A percentile compares a stretch with the other conserved stretches of the same genome.
phyloP scores from a whole-genome alignment of 37 sponge, comb jelly and placozoan genomes.

The Hexactinellida sp. region DNA sequence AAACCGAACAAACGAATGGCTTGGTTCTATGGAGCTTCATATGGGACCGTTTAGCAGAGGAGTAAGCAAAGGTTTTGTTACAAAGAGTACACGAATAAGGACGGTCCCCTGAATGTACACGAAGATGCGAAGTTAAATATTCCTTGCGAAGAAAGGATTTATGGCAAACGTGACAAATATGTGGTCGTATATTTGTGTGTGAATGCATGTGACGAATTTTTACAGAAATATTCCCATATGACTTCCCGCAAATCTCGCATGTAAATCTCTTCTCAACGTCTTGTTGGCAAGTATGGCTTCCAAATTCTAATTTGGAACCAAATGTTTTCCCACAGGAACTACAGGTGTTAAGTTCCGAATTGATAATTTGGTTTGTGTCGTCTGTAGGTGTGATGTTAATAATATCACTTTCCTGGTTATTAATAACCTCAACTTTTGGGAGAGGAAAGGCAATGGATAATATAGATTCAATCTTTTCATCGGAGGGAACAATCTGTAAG shows the following conservation, averaged over 20 bases:
- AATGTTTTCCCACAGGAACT: background rate
- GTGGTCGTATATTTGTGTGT: background rate
- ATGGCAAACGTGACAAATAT: background rate
- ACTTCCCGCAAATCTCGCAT: slow-evolving; percentile 7
- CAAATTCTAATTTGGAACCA: background rate
- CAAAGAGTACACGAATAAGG: background rate
- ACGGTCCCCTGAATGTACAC: background rate
- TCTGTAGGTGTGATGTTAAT: background rate
- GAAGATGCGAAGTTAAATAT: background rate
- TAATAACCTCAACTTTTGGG: background rate
- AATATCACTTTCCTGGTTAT: background rate
- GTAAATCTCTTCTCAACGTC: background rate
- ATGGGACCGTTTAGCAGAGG: slow-evolving; percentile 8
- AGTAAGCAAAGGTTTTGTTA: background rate
- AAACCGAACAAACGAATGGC: background rate
- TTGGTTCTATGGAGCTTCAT: slow-evolving; percentile 5
- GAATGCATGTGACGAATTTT: slow-evolving; percentile 2
- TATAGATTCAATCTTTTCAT: background rate
- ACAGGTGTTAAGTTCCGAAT: background rate
- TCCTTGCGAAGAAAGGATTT: background rate
- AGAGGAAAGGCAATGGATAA: background rate
- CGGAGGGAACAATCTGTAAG: background rate
- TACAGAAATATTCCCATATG: background rate
- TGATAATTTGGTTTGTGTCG: background rate
- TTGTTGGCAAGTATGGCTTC: background rate